Evolutionary conservation across 35 echinoderm and acorn worm genomes (phyloP).

Genomic region (Acanthaster planci): DNA sequence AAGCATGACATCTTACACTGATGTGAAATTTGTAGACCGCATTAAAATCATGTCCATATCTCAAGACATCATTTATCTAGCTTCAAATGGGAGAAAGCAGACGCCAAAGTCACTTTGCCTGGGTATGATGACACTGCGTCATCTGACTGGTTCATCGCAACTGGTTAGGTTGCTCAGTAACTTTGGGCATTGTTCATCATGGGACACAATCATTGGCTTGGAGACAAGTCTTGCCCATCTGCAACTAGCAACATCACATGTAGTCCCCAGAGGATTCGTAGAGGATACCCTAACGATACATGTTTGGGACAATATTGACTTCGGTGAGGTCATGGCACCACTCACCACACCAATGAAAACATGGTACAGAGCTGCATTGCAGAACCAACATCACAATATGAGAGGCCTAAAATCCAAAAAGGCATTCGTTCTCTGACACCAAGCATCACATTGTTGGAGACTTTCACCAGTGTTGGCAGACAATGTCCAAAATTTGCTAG

Average conservation of each 20-base stretch:
- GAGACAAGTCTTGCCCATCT: conserved; percentile 61
- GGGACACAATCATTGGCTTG: conserved; percentile 37
- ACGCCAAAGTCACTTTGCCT: conserved; percentile 12
- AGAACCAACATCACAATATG: too few relatives aligned
- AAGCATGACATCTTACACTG: not conserved
- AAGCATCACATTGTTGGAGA: too few relatives aligned
- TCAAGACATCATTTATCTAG: conserved; percentile 64
- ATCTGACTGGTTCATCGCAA: conserved; percentile 50
- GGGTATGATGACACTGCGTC: conserved; percentile 42
- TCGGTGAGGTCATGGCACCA: conserved; percentile 82
- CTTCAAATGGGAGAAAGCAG: conserved; percentile 43
- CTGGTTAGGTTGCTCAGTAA: conserved; percentile 64
- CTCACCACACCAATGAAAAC: conserved; percentile 89
- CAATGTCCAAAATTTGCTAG: too few relatives aligned
- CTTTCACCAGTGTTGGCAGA: too few relatives aligned
- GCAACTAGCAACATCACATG: conserved; percentile 31
- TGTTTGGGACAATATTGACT: conserved; percentile 85
- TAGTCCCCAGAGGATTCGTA: not conserved
- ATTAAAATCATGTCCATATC: conserved; percentile 21
- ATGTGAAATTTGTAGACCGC: conserved; percentile 24
- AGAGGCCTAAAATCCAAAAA: too few relatives aligned
- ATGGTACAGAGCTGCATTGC: conserved; percentile 42
- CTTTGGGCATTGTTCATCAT: conserved; percentile 51
- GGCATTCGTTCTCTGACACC: too few relatives aligned
- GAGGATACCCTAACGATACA: conserved; percentile 45